Base-by-base conservation (phyloP, 2,888 invertebrate species). In the Anodontia alba region DNA sequence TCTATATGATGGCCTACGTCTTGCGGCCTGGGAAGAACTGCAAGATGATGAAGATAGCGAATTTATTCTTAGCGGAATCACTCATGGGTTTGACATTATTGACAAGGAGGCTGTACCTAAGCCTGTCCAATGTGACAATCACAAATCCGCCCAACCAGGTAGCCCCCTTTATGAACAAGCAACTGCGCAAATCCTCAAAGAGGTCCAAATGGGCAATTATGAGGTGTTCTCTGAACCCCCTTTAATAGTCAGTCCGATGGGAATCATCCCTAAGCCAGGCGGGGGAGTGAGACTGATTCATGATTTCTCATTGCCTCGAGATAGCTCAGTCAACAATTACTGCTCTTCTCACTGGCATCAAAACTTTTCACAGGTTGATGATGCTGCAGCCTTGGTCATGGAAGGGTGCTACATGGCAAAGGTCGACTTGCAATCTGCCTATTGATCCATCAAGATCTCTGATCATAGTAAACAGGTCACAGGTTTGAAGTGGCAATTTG, bases 281-380 rank as follows among this genome's bases (percentile, higher is more conserved):
- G 57, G 29, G 67, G 74, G 67, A 67, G 36, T 43, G 67, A 29
- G 74, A 67, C 43, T 46, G 31, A 57, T 57, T 57, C 57, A 57
- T 57, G 57, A 57, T 57, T 57, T 23, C 26, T 57, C 57, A 3
- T 26, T 57, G 57, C 57, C 57, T 26, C 7, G 10, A 57, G 57
- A 29, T 7, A 7, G 29, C 7, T 26, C 57, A 57, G 57, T 57
- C 7, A 57, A 57, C 17, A 29, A 57, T 29, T 57, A 57, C 57
- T 57, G 57, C 57, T 29, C 29, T 29, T 26, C 26, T 57, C 26
- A 57, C 7, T 57, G 57, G 29, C 57, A 57, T 57, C 57, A 57
- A 17, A 57, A 29, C 7, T 57, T 57, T 17, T 57, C 57, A 10
- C 57, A 29, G 23, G 57, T 57, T 51, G 23, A 54, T 49, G 31